Base-by-base conservation (phyloP, 1,140 invertebrate species). In the Drosophila lowei region DNA sequence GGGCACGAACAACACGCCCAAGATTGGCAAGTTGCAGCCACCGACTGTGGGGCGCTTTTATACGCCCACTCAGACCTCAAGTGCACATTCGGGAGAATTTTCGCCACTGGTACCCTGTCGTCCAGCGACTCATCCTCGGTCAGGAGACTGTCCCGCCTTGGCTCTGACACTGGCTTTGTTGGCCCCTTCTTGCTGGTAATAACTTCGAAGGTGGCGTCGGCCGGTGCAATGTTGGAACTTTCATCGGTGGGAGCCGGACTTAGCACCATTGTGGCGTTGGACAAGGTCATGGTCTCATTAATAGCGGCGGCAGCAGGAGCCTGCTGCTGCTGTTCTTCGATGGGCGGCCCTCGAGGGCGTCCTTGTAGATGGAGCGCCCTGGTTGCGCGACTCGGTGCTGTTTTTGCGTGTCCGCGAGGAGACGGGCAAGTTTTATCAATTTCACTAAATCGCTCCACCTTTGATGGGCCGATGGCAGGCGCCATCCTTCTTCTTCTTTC, bases 61-160 rank as follows among this genome's bases (percentile, higher is more conserved):
- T n/a, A n/a, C n/a, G n/a, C n/a, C n/a, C n/a, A n/a, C n/a, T n/a
- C n/a, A n/a, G n/a, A n/a, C n/a, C n/a, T n/a, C n/a, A n/a, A n/a
- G n/a, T n/a, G n/a, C 0, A 74, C 21, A n/a, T 43, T 49, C 11
- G 66, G 38, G 1, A 72, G 73, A 1, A 62, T n/a, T 30, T 83
- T 77, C 0, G 55, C 16, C 5, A 68, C n/a, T 30, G 59, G 47
- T n/a, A 25, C 2, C 34, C 47, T 52, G n/a, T 66, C 67, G 46
- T 81, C 70, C 18, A 79, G n/a, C 4, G 88, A 91, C 8, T 90
- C 78, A 58, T 91, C 90, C 25, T 91, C 90, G 8, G 90, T 91
- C 43, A 91, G 56, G 5, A 91, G 46, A 48, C 89, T 91, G 53
- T 78, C 76, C 0, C 71, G 43, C 11, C 59, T 61, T 2, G 49